phyloP scores from a whole-genome alignment of 2,888 invertebrate species.

The Drosophila siamana region DNA sequence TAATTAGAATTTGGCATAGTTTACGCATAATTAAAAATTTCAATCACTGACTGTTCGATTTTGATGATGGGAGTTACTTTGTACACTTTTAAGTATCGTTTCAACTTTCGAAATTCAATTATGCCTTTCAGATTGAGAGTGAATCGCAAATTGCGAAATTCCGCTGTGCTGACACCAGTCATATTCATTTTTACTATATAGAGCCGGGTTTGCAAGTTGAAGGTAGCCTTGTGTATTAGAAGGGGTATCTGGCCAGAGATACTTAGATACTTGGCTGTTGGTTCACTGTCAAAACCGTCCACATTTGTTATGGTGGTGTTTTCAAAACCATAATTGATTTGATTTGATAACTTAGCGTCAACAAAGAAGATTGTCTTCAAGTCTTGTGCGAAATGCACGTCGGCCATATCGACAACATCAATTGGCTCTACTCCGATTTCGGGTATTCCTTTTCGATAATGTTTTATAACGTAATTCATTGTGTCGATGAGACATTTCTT shows the following conservation, averaged over 20 bases:
- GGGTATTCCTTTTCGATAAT: conserved; percentile 51
- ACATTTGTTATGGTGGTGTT: conserved; percentile 56
- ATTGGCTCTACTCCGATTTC: conserved; percentile 52
- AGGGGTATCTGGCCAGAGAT: conserved; percentile 61
- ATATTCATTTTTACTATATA: conserved; percentile 36
- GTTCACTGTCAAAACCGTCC: conserved; percentile 60
- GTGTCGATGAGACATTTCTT: conserved; percentile 40
- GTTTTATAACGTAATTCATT: conserved; percentile 46
- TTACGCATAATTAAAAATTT: not conserved
- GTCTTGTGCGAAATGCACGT: conserved; percentile 22
- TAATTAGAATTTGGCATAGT: not conserved
- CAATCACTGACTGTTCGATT: conserved; percentile 51
- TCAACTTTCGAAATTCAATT: conserved; percentile 53
- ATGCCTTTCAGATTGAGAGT: conserved; percentile 51
- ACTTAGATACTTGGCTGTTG: conserved; percentile 48
- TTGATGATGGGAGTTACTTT: conserved; percentile 47
- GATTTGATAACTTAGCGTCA: conserved; percentile 30
- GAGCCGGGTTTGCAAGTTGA: conserved; percentile 7
- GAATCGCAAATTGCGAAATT: conserved; percentile 58
- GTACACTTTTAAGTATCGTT: conserved; percentile 55
- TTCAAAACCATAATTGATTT: conserved; percentile 64
- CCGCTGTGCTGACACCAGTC: conserved; percentile 29
- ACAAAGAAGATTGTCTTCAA: not conserved
- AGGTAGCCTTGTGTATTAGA: conserved; percentile 54
- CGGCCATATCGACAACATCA: conserved; percentile 48